Evolutionary conservation across 2,113 vertebrate species (phyloP), one percentile per base, ranked within the genome.

Genomic region (Octodon degus): DNA sequence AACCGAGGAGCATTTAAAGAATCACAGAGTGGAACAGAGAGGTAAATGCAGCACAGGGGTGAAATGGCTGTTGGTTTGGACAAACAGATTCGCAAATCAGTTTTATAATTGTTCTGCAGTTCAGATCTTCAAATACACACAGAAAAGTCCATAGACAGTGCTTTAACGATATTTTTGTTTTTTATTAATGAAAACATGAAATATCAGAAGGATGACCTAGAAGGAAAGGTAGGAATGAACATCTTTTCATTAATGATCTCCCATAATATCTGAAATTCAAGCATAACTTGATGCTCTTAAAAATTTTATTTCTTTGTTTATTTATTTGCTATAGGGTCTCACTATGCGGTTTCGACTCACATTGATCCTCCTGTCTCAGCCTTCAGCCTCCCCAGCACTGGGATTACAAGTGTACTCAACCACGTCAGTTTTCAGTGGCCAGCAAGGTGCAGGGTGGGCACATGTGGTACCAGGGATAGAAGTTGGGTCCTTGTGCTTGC

Each of bases 191-290:
- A 34, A n/a, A 53, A 87, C 20, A 70, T 40, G 14, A 90, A 60
- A 86, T 30, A 80, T 7, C 22, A 32, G 72, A 50, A 7, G 17
- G 82, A 74, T 24, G 8, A 74, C 27, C 13, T 63, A 70, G 1
- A 76, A 7, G 74, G 32, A 68, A 76, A 27, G 17, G 0, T 80
- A 1, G 37, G 55, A 70, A 53, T 32, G 32, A 60, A 34, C 17
- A 58, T 34, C 37, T 93, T 93, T 74, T 55, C 55, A 74, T 34
- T 74, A 72, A 74, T 60, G 27, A 74, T 81, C 7, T 24, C 62
- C n/a, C 24, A 58, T 70, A 68, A n/a, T n/a, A 53, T 50, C 83
- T 84, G 37, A 88, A 91, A 90, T 79, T 90, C 79, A 95, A 91
- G 83, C 22, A 40, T 77, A 83, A 53, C 0, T 19, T 84, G 34